Evolutionary conservation across 1,140 invertebrate species (phyloP).

Genomic region (Lordiphosa stackelbergi): DNA sequence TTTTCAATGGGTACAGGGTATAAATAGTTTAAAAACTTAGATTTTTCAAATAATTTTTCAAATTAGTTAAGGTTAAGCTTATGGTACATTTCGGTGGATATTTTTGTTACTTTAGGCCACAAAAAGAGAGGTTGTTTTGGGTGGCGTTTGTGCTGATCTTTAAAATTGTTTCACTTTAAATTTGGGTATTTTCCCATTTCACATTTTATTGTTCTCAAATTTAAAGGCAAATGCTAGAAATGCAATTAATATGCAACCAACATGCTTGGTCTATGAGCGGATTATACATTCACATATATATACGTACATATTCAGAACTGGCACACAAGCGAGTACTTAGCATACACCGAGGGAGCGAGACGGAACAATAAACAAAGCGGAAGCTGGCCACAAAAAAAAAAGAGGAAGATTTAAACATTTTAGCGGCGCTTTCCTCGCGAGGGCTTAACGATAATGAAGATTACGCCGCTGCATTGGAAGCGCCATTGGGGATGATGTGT

Average conservation of each 20-base stretch:
- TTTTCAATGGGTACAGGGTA: too few relatives aligned
- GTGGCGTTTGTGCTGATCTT: too few relatives aligned
- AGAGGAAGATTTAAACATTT: conserved; percentile 54
- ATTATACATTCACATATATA: conserved; percentile 31
- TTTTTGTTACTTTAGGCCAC: too few relatives aligned
- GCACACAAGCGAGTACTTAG: conserved; percentile 32
- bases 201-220: conserved; percentile 18
- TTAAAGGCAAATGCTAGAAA: conserved; percentile 34
- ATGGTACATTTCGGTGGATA: too few relatives aligned
- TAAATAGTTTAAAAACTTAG: too few relatives aligned
- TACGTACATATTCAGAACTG: conserved; percentile 12
- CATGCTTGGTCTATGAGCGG: conserved; percentile 26
- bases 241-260: conserved; percentile 65
- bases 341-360: conserved; percentile 10
- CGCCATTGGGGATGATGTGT: conserved; percentile 43
- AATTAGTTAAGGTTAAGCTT: too few relatives aligned
- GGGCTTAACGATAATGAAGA: conserved; percentile 72
- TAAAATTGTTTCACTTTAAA: too few relatives aligned
- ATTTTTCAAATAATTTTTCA: too few relatives aligned
- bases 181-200: too few relatives aligned
- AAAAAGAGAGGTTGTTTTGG: too few relatives aligned
- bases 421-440: conserved; percentile 52
- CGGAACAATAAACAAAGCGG: conserved; percentile 35
- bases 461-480: conserved; percentile 47
- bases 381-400: conserved; percentile 32